These are phyloP conservation scores for Hemaris fuciformis DNA, from an alignment of 2,888 invertebrate genomes.

Conservation along the genomic window DNA sequence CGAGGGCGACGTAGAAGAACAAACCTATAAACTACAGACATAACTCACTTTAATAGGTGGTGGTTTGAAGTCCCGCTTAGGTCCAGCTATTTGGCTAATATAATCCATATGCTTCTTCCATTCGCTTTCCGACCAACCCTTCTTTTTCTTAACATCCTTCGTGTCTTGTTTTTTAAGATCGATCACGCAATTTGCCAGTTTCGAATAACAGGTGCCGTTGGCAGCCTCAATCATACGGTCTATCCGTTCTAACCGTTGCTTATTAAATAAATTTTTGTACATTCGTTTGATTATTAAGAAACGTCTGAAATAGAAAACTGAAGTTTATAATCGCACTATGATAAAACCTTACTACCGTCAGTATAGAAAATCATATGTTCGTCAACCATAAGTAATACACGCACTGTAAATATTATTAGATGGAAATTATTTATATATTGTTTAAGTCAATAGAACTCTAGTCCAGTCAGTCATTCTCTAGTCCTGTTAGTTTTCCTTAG, in stretches of 20 bases:
- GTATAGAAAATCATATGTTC: no score
- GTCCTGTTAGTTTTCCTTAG: no score
- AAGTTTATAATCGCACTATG: no score
- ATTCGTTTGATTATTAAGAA: constrained; percentile 51
- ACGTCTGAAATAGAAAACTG: constrained; percentile 60
- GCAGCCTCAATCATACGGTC: constrained; percentile 64
- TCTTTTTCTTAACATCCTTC: constrained; percentile 59
- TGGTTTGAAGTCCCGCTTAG: constrained; percentile 48
- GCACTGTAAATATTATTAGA: no score
- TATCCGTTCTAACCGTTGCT: constrained; percentile 54
- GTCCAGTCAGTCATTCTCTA: no score
- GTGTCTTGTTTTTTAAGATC: constrained; percentile 58
- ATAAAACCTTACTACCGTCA: no score
- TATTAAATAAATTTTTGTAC: constrained; percentile 55
- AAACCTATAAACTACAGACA: no score
- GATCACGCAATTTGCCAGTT: constrained; percentile 61
- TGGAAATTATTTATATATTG: no score
- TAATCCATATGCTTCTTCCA: constrained; percentile 77
- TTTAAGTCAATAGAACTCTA: no score
- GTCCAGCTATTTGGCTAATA: constrained; percentile 58
- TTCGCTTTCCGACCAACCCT: constrained; percentile 62
- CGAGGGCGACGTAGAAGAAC: no score
- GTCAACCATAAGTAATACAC: no score
- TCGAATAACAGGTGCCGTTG: constrained; percentile 62
- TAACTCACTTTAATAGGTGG: constrained; percentile 44